Percentiles rank a stretch among this genome's conserved stretches.
Conservation (phyloP, 1,140 invertebrate species). For the Phthorimaea operculella region DNA sequence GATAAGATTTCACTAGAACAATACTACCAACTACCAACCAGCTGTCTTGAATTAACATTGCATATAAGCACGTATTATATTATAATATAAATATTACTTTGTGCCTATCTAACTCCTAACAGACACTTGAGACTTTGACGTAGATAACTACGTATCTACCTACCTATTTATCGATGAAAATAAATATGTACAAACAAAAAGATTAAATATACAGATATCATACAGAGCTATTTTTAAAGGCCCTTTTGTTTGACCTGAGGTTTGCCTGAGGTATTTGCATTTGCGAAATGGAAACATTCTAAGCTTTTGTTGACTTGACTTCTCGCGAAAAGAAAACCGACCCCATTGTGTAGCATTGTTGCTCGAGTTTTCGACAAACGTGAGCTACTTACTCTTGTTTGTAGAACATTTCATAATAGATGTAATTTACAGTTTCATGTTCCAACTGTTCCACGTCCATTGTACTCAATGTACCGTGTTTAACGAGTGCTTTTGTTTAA, state of each 20-base stretch:
- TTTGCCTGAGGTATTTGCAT: not conserved
- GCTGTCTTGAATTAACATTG: too few species aligned
- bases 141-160: not conserved
- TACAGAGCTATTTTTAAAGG: not conserved
- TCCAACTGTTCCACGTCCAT: constrained; percentile 2
- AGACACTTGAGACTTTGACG: not conserved
- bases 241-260: not conserved
- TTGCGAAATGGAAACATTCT: not conserved
- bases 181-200: not conserved
- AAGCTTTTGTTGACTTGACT: constrained; percentile 18
- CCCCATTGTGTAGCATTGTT: constrained; percentile 27
- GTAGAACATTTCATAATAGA: constrained; percentile 28
- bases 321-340: constrained; percentile 14
- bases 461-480: not conserved
- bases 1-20: constrained; percentile 43
- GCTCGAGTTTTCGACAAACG: constrained; percentile 12
- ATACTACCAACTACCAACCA: constrained; percentile 25
- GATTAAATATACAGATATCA: not conserved
- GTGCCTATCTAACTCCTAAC: not conserved
- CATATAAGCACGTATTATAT: too few species aligned
- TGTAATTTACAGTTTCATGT: constrained; percentile 14
- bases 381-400: constrained; percentile 20
- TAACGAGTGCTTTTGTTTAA: constrained; percentile 16
- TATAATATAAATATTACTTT: too few species aligned
- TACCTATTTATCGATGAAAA: not conserved